phyloP scores from a whole-genome alignment of 2,113 vertebrate genomes.

The Parotia lawesii region DNA sequence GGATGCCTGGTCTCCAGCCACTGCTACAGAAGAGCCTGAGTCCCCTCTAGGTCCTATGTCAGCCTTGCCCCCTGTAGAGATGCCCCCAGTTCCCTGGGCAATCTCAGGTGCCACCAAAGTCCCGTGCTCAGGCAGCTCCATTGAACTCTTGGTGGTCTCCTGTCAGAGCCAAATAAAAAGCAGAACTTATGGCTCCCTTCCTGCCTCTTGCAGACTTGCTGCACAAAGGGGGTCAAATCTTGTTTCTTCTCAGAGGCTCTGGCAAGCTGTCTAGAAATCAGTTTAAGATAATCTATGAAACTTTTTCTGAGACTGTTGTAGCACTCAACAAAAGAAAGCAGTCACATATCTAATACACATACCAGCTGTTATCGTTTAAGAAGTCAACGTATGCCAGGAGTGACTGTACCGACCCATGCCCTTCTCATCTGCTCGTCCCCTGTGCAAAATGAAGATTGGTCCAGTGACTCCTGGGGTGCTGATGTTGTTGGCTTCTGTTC shows the following conservation, averaged over 20 bases:
- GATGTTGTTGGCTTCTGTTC: background rate
- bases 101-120: background rate
- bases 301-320: background rate
- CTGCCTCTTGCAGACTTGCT: fast-evolving
- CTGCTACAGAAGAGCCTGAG: background rate
- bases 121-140: background rate
- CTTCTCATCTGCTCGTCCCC: fast-evolving
- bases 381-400: background rate
- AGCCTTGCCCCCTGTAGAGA: fast-evolving
- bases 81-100: background rate
- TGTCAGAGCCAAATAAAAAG: background rate
- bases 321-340: background rate
- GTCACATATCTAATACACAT: background rate
- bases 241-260: background rate
- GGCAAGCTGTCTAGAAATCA: background rate
- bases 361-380: background rate
- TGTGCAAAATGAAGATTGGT: fast-evolving
- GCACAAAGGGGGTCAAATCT: background rate
- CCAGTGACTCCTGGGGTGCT: background rate
- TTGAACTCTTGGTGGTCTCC: background rate
- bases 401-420: background rate
- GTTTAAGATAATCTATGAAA: background rate
- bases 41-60: background rate
- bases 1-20: background rate
- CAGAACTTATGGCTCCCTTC: fast-evolving